phyloP scores from a whole-genome alignment of 2,888 invertebrate genomes.

The Herminia tarsipennalis region DNA sequence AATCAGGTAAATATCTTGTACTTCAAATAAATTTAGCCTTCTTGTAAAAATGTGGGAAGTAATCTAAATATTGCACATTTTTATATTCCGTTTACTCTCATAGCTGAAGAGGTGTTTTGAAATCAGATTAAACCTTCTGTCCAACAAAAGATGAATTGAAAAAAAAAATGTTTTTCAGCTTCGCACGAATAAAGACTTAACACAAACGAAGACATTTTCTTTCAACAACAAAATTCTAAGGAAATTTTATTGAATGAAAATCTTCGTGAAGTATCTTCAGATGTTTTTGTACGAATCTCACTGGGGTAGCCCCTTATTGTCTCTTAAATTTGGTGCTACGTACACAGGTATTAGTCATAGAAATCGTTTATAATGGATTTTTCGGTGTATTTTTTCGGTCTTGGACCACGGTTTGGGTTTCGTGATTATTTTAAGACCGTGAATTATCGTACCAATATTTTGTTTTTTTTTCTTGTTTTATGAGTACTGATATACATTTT shows the following conservation, averaged over 20 bases:
- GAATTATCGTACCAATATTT: too few species aligned
- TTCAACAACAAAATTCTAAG: constrained; percentile 26
- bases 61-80: constrained; percentile 1
- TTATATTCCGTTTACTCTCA: constrained; percentile 5
- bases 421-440: background rate
- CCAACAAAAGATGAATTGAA: constrained; percentile 16
- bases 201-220: constrained; percentile 32
- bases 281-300: constrained; percentile 30
- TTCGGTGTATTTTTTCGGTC: background rate
- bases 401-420: background rate
- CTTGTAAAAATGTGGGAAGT: background rate
- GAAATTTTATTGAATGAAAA: constrained; percentile 41
- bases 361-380: background rate
- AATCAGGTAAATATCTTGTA: too few species aligned
- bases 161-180: constrained; percentile 17
- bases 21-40: background rate
- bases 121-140: constrained; percentile 24
- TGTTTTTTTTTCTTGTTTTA: too few species aligned
- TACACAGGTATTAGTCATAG: constrained; percentile 17
- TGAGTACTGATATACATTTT: too few species aligned
- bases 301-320: constrained; percentile 19
- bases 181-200: constrained; percentile 26
- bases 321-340: constrained; percentile 23
- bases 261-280: constrained; percentile 35
- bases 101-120: constrained; percentile 27